A percentile compares a stretch with the other conserved stretches of the same genome.
Evolutionary conservation across 2,797 vertebrate species (phyloP).

Genomic region (Apodemus agrarius): DNA sequence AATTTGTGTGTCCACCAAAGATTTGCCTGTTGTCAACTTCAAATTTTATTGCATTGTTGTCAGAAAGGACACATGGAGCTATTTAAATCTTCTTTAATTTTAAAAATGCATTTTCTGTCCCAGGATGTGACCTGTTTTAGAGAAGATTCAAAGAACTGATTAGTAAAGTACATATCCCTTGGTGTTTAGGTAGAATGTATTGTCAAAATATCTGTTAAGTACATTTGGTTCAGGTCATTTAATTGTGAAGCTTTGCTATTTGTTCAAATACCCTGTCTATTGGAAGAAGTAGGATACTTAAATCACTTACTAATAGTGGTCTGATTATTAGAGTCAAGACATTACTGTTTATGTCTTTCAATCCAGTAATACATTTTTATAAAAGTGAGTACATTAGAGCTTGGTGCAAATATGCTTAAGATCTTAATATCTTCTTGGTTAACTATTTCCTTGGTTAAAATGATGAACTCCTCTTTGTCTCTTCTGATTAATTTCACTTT

Average conservation of each 20-base stretch:
- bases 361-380: background rate
- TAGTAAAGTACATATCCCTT: background rate
- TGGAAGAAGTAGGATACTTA: background rate
- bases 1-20: background rate
- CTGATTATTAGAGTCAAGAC: background rate
- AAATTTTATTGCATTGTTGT: background rate
- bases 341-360: background rate
- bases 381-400: background rate
- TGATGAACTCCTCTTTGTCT: background rate
- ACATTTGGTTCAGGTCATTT: background rate
- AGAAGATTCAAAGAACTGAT: background rate
- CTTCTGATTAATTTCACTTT: background rate
- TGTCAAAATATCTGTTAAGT: background rate
- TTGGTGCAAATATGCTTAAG: background rate
- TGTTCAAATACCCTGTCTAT: background rate
- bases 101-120: background rate
- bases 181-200: background rate
- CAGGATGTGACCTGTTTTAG: background rate
- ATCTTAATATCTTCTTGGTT: background rate
- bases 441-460: background rate
- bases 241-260: background rate
- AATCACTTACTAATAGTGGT: background rate
- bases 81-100: background rate
- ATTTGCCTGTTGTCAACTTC: background rate
- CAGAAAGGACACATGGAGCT: background rate